Evolutionary conservation across 2,113 vertebrate genomes (phyloP), one percentile per base, ranked within the genome.

Genomic region (Leptosomus discolor): DNA sequence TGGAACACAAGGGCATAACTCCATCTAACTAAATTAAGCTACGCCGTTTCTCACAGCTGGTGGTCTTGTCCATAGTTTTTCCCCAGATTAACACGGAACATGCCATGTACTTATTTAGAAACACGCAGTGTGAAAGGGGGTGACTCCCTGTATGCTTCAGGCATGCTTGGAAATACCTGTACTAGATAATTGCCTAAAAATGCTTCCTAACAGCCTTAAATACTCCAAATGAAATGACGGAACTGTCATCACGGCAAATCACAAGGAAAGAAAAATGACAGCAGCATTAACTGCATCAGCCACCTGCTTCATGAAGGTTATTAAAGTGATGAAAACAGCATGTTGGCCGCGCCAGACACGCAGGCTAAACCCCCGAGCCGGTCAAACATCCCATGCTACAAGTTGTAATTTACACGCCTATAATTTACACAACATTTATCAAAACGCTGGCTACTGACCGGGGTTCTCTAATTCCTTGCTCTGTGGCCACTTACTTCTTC

Each of bases 311-410:
- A 46, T 83, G 73, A 67, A 95, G 60, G 67, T 85, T 90, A 90
- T 95, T 95, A 91, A 95, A 83, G 88, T 97, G 77, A 96, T 93
- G 67, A 89, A 97, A 95, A 92, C 77, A 85, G 70, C 91, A 91
- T 88, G 84, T 63, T 94, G 77, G 76, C 63, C 94, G 61, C 27
- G 61, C 43, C 84, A 87, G 85, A 89, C 22, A 69, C 22, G 29
- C 53, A 61, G 86, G 53, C 74, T 76, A 80, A 94, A 94, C 37
- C 41, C n/a, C 46, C 50, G 50, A 51, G 30, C 77, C 96, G 54
- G 61, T 78, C 56, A 34, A 85, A 39, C 63, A 80, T 90, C 60
- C 73, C 54, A 76, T 69, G 34, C 63, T 92, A 79, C 45, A 85
- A 54, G 61, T 26, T 65, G 58, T 60, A 91, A 95, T 94, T 95